Percentiles rank a stretch among this genome's conserved stretches.
phyloP scores from a whole-genome alignment of 2,888 invertebrate species.

The Chymomyza amoena region DNA sequence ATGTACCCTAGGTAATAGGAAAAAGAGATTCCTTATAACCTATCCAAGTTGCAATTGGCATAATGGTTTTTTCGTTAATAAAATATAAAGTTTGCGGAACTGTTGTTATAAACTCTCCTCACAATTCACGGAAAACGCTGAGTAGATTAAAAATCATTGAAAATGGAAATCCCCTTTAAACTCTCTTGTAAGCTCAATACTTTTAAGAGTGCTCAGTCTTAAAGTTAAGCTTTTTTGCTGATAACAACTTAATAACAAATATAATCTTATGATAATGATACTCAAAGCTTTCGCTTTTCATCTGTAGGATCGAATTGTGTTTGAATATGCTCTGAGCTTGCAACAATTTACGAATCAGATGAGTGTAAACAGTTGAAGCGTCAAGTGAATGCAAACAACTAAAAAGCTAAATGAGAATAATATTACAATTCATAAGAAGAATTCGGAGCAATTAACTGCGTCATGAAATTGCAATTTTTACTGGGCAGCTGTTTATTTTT shows the following conservation, averaged over 20 bases:
- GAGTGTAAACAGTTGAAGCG: background rate
- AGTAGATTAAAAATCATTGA: background rate
- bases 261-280: background rate
- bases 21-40: too few relatives aligned
- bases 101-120: too few relatives aligned
- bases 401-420: background rate
- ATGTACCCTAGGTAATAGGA: background rate
- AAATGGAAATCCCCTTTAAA: too few relatives aligned
- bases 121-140: background rate
- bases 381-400: background rate
- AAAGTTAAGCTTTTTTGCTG: background rate
- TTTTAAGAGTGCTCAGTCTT: background rate
- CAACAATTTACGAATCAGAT: background rate
- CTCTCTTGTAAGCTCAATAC: background rate
- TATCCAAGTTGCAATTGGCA: too few relatives aligned
- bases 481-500: background rate
- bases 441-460: background rate
- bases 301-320: background rate
- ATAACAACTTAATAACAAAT: background rate
- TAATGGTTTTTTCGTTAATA: too few relatives aligned
- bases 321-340: background rate
- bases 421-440: background rate
- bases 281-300: background rate
- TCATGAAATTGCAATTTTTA: conserved; percentile 1
- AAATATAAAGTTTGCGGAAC: background rate